Percentiles rank a stretch among this genome's conserved stretches.
Evolutionary conservation across 2,888 invertebrate species (phyloP).

Genomic region (Tolmerus cingulatus): DNA sequence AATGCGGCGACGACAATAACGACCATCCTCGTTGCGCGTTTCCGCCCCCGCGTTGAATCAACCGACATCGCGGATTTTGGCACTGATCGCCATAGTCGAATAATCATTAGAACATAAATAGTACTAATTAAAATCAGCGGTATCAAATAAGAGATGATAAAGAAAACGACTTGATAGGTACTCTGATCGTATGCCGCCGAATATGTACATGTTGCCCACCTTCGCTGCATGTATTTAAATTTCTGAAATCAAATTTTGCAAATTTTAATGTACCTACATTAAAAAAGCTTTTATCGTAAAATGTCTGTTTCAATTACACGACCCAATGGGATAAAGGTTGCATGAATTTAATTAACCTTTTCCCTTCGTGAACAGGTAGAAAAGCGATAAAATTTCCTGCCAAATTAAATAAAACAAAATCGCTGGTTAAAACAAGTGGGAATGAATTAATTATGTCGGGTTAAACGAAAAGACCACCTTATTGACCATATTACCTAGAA

Average conservation of each 20-base stretch:
- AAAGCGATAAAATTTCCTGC: not conserved
- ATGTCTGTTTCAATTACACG: not conserved
- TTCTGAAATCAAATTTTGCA: slow-evolving; percentile 23
- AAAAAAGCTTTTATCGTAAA: not conserved
- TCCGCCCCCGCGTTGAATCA: slow-evolving; percentile 79
- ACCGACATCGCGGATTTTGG: slow-evolving; percentile 80
- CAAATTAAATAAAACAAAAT: not conserved
- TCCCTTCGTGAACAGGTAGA: not conserved
- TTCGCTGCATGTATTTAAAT: slow-evolving; percentile 69
- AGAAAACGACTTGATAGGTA: slow-evolving; percentile 77
- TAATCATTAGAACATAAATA: slow-evolving; percentile 88
- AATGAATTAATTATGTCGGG: slow-evolving; percentile 9
- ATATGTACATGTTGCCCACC: slow-evolving; percentile 64
- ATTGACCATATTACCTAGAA: not conserved
- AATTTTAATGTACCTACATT: slow-evolving; percentile 57
- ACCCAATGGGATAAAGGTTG: not conserved
- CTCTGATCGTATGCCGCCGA: slow-evolving; percentile 56
- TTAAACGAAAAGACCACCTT: not conserved
- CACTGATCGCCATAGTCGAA: slow-evolving; percentile 82
- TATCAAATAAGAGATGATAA: slow-evolving; percentile 84
- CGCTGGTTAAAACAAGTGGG: not conserved
- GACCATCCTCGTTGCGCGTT: slow-evolving; percentile 89
- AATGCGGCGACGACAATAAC: slow-evolving; percentile 91
- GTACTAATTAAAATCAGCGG: slow-evolving; percentile 86
- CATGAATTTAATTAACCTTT: slow-evolving; percentile 4